Percentiles rank a stretch among this genome's conserved stretches.
These are phyloP conservation scores for Drosophila albomicans DNA, from an alignment of 1,140 invertebrate species.

Conservation along the genomic window DNA sequence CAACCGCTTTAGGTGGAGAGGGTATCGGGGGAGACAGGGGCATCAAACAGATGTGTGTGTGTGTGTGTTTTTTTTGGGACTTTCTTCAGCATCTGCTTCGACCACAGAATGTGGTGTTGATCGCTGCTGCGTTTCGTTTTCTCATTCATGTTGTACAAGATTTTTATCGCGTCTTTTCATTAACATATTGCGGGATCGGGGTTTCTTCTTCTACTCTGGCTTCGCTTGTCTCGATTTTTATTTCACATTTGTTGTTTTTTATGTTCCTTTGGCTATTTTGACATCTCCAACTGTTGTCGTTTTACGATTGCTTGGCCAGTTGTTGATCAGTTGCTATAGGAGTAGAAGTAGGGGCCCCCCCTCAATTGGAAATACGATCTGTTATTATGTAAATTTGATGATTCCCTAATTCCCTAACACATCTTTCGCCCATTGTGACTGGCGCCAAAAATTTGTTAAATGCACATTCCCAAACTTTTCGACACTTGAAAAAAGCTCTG, in stretches of 20 bases:
- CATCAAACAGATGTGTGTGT: constrained; percentile 56
- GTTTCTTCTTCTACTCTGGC: constrained; percentile 23
- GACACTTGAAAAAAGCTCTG: constrained; percentile 2
- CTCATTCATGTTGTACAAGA: constrained; percentile 79
- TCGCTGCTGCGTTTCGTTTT: constrained; percentile 63
- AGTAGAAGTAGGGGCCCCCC: not conserved
- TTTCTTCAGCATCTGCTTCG: constrained; percentile 51
- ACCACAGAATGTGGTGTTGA: constrained; percentile 69
- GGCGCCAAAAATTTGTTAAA: constrained; percentile 61
- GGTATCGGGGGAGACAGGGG: constrained; percentile 2
- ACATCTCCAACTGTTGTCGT: constrained; percentile 70
- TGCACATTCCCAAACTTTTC: constrained; percentile 21
- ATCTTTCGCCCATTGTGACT: constrained; percentile 51
- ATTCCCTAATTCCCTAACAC: constrained; percentile 81
- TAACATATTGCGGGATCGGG: constrained; percentile 71
- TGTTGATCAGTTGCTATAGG: constrained; percentile 18
- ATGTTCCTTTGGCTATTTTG: constrained; percentile 58
- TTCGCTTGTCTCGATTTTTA: constrained; percentile 8
- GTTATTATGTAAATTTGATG: constrained; percentile 83
- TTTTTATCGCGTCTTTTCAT: constrained; percentile 75
- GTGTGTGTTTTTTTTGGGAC: constrained; percentile 29
- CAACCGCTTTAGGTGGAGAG: constrained; percentile 14
- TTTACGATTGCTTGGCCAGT: constrained; percentile 41
- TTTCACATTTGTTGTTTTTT: constrained; percentile 55
- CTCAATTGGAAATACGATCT: constrained; percentile 66